These are phyloP conservation scores for Mastigias papua DNA, from an alignment of 30 jellyfish, hydroid and myxozoan genomes.

Conservation along the genomic window DNA sequence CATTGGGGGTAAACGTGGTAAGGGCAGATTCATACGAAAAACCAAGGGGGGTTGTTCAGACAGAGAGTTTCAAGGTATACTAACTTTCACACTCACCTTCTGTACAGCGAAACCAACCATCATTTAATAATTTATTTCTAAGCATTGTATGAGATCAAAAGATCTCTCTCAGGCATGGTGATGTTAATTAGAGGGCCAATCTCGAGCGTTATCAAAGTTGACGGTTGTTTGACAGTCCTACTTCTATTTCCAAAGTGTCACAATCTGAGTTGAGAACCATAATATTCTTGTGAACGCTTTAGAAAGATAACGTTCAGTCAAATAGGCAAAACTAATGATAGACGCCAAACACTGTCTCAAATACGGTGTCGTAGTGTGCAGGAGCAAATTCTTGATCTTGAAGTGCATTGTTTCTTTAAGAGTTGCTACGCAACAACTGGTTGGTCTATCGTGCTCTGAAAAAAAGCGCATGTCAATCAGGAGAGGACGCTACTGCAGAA, in stretches of 20 bases:
- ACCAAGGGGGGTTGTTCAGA: too few species aligned
- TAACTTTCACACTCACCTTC: slow-evolving; percentile 30
- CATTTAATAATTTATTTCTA: slow-evolving; percentile 19
- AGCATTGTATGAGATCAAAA: slow-evolving; percentile 46
- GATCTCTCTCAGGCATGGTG: slow-evolving; percentile 23
- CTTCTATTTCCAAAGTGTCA: neutral
- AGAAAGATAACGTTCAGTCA: too few species aligned
- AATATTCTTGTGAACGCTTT: too few species aligned
- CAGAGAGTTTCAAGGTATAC: too few species aligned
- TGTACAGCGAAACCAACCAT: neutral
- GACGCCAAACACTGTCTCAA: too few species aligned
- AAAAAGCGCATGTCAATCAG: too few species aligned
- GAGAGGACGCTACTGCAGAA: too few species aligned
- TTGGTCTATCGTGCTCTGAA: neutral
- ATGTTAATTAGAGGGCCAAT: neutral
- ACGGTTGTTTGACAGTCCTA: neutral
- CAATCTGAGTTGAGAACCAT: too few species aligned
- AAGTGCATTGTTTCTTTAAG: neutral
- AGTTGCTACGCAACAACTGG: neutral
- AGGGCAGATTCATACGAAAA: too few species aligned
- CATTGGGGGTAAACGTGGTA: too few species aligned
- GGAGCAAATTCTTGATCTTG: neutral
- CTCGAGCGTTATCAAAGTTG: neutral
- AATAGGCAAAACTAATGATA: too few species aligned
- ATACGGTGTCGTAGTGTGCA: neutral